phyloP scores from a whole-genome alignment of 2,113 vertebrate species.

The Spea multiplicata region DNA sequence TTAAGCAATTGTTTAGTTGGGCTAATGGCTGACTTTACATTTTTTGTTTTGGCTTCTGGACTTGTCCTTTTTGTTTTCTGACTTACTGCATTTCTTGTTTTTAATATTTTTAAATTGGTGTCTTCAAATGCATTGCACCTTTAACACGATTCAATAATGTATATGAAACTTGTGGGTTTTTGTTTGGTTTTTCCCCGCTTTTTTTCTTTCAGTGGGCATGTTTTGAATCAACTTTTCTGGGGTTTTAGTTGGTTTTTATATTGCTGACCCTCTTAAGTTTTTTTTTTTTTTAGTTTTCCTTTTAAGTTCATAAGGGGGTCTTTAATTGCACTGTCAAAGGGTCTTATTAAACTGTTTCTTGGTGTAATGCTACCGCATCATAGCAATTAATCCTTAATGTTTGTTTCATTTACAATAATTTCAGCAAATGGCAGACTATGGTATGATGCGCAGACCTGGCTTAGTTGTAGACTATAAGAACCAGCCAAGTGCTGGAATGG shows the following conservation, averaged over 20 bases:
- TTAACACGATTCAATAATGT: constrained; percentile 62
- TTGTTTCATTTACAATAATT: constrained; percentile 66
- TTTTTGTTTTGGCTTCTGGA: background rate
- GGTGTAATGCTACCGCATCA: background rate
- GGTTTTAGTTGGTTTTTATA: background rate
- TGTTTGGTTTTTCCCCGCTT: background rate
- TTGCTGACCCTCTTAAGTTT: background rate
- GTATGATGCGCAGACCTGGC: constrained; percentile 73
- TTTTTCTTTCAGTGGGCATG: constrained; percentile 41
- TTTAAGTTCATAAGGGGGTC: background rate
- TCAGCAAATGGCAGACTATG: constrained; percentile 76
- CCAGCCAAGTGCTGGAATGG: constrained; percentile 69
- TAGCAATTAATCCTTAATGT: background rate
- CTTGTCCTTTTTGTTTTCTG: background rate
- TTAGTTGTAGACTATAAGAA: constrained; percentile 74
- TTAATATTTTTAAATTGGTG: background rate
- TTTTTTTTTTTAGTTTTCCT: background rate
- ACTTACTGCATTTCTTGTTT: background rate
- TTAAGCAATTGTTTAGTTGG: too few relatives aligned
- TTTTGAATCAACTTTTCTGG: background rate
- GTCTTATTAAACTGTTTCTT: background rate
- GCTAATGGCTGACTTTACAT: background rate
- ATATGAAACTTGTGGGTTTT: constrained; percentile 31
- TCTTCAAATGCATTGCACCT: constrained; percentile 81
- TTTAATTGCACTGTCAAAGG: background rate